Conservation (phyloP, 2,113 vertebrate genomes). For the Crotalus viridis region DNA sequence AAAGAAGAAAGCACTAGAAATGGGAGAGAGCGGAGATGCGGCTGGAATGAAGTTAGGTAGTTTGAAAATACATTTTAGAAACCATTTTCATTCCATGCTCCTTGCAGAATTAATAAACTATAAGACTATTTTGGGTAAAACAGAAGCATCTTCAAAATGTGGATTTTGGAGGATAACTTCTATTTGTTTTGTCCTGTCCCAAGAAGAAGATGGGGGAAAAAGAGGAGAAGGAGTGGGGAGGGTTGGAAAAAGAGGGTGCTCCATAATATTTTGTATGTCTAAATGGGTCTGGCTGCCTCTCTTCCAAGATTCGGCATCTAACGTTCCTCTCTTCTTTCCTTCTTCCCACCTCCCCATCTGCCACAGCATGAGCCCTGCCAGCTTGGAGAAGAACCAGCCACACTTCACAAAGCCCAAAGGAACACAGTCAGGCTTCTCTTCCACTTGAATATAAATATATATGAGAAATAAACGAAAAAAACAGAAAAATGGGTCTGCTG, state of each 20-base stretch:
- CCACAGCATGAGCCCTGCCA: background rate
- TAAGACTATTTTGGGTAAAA: background rate
- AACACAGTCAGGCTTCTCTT: background rate
- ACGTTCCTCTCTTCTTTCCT: background rate
- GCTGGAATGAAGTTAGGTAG: background rate
- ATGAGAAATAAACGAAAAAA: background rate
- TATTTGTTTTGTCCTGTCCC: background rate
- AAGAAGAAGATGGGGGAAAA: background rate
- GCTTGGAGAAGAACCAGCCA: background rate
- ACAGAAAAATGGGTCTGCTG: background rate
- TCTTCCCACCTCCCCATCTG: background rate
- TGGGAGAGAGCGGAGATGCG: background rate
- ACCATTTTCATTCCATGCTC: background rate
- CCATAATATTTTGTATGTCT: background rate
- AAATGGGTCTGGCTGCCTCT: background rate
- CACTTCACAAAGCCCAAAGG: background rate
- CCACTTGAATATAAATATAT: background rate
- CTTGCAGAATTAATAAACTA: background rate
- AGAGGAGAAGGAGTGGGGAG: background rate
- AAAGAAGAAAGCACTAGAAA: background rate
- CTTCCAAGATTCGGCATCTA: background rate
- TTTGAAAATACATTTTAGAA: background rate
- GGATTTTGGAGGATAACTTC: background rate
- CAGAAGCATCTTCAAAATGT: background rate
- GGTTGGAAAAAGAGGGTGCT: background rate